phyloP scores from a whole-genome alignment of 2,888 invertebrate genomes.

The Camptogramma bilineatum region DNA sequence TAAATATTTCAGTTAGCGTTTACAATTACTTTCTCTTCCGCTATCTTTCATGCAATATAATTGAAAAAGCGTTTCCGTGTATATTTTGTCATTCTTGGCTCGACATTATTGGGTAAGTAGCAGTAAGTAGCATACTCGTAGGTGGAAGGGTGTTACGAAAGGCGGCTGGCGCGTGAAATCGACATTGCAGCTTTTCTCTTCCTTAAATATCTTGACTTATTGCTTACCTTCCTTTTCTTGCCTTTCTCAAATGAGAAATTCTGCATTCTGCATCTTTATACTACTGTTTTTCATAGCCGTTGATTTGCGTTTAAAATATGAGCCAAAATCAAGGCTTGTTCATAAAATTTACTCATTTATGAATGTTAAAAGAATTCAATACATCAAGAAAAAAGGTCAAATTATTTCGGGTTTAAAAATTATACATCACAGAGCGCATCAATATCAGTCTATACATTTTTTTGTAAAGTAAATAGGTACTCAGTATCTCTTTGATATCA shows the following conservation, averaged over 20 bases:
- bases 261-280: constrained; percentile 10
- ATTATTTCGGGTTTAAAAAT: not conserved
- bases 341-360: not conserved
- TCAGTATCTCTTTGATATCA: not conserved
- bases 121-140: constrained; percentile 38
- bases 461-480: not conserved
- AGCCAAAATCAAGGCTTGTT: too few relatives aligned
- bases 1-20: not conserved
- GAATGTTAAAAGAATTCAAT: not conserved
- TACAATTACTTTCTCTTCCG: constrained; percentile 5
- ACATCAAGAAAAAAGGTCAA: not conserved
- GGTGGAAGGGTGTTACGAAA: constrained; percentile 65
- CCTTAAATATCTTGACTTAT: constrained; percentile 43
- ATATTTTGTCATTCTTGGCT: constrained; percentile 10
- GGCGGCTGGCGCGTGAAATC: constrained; percentile 66
- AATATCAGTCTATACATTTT: not conserved
- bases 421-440: not conserved
- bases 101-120: constrained; percentile 26
- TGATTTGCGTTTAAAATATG: not conserved
- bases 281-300: not conserved
- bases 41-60: not conserved
- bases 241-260: constrained; percentile 35
- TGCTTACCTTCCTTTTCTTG: constrained; percentile 36
- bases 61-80: constrained; percentile 5
- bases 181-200: constrained; percentile 49